These are phyloP conservation scores for Bombus difficillimus DNA, from an alignment of 1,140 invertebrate species.

Conservation along the genomic window DNA sequence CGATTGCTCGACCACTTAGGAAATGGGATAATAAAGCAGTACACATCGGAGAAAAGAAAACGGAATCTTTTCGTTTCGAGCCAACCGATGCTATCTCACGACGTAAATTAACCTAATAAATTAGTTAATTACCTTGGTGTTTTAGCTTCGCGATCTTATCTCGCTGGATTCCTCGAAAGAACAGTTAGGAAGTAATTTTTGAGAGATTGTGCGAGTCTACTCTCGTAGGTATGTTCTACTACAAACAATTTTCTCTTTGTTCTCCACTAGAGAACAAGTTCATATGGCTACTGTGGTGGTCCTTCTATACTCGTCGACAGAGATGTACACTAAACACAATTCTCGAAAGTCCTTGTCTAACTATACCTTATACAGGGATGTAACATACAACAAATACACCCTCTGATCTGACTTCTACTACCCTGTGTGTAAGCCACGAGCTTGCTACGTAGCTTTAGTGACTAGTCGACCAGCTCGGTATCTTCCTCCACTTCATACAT, in stretches of 20 bases:
- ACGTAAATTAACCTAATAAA: neutral
- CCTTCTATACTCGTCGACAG: neutral
- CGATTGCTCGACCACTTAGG: conserved; percentile 1
- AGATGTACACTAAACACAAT: neutral
- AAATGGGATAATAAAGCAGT: neutral
- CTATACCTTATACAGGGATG: neutral
- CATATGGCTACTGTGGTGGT: neutral
- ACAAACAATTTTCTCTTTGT: no score
- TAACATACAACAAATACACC: neutral
- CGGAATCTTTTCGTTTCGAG: neutral
- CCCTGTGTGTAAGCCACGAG: neutral
- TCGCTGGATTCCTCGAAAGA: neutral
- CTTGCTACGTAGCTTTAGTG: neutral
- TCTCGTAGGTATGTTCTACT: neutral
- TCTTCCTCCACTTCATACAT: neutral
- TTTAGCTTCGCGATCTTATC: neutral
- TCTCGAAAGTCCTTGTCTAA: neutral
- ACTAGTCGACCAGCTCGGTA: neutral
- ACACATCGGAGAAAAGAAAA: neutral
- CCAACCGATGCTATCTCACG: neutral
- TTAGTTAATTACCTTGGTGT: conserved; percentile 1
- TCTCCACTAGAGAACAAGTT: neutral
- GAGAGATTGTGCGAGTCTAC: neutral
- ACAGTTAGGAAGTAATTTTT: no score
- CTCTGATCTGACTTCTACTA: neutral